These are phyloP conservation scores for Ichneumon xanthorius DNA, from an alignment of 2,888 invertebrate species.

Conservation along the genomic window DNA sequence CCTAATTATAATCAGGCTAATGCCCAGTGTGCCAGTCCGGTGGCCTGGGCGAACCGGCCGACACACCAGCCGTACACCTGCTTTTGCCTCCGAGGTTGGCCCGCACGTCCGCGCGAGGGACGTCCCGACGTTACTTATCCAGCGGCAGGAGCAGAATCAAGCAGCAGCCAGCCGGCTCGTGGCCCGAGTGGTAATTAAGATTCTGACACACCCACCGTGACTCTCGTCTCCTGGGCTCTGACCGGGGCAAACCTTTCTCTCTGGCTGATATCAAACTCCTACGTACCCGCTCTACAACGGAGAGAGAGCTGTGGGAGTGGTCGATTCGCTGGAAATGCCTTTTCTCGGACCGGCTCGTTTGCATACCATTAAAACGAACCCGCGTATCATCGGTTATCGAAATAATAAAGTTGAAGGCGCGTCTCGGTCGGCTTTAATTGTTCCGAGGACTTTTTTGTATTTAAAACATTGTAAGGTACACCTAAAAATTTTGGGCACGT, in stretches of 20 bases:
- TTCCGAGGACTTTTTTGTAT: neutral
- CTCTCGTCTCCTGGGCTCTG: slow-evolving; percentile 83
- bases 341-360: slow-evolving; percentile 37
- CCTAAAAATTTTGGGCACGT: neutral
- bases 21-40: slow-evolving; percentile 76
- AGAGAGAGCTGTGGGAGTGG: slow-evolving; percentile 79
- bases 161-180: slow-evolving; percentile 63
- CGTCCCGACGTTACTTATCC: slow-evolving; percentile 79
- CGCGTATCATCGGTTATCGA: neutral
- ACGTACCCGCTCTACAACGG: slow-evolving; percentile 67
- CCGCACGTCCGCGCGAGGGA: slow-evolving; percentile 56
- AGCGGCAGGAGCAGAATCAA: slow-evolving; percentile 70
- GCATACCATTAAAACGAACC: slow-evolving; percentile 3
- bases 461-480: neutral
- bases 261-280: slow-evolving; percentile 24
- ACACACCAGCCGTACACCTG: slow-evolving; percentile 57
- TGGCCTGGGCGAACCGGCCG: slow-evolving; percentile 40
- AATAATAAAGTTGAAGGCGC: neutral
- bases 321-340: slow-evolving; percentile 70
- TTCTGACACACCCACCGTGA: slow-evolving; percentile 84
- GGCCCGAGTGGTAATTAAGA: slow-evolving; percentile 82
- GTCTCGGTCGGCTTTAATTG: neutral
- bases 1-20: slow-evolving; percentile 85
- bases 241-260: slow-evolving; percentile 70
- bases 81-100: slow-evolving; percentile 39